These are phyloP conservation scores for Ifrita kowaldi DNA, from an alignment of 2,113 vertebrate genomes.

Conservation along the genomic window DNA sequence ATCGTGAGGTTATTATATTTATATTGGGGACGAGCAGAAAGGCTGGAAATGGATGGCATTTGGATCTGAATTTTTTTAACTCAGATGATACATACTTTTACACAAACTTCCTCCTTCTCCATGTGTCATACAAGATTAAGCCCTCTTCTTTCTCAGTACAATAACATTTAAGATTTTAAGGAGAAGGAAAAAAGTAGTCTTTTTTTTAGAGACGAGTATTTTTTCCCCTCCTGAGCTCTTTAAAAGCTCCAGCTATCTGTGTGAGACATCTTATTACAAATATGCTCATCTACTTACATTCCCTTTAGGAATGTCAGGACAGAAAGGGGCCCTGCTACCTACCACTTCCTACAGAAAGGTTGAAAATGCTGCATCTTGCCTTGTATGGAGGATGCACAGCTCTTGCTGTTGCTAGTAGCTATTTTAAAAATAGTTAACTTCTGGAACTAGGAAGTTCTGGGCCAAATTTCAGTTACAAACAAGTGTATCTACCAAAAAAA, in stretches of 20 bases:
- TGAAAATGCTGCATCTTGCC: not conserved
- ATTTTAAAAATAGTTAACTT: not conserved
- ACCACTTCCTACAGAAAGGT: not conserved
- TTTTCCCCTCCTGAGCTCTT: not conserved
- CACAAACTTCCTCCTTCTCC: not conserved
- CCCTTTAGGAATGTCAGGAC: not conserved
- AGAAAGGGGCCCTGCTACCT: not conserved
- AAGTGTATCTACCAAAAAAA: not conserved
- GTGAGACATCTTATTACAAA: not conserved
- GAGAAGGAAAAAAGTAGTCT: not conserved
- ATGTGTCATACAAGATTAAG: not conserved
- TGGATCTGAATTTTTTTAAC: not conserved
- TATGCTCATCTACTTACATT: not conserved
- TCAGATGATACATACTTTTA: not conserved
- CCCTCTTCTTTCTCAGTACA: not conserved
- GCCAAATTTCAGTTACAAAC: not conserved
- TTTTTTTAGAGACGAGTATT: not conserved
- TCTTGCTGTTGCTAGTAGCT: not conserved
- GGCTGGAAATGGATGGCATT: not conserved
- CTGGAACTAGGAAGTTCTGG: not conserved
- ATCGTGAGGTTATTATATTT: not conserved
- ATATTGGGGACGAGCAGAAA: not conserved
- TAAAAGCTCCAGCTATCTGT: not conserved
- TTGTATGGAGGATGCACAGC: not conserved
- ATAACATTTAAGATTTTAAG: not conserved